Conservation (phyloP, 2,797 vertebrate species). For the Pteropus rufus region DNA sequence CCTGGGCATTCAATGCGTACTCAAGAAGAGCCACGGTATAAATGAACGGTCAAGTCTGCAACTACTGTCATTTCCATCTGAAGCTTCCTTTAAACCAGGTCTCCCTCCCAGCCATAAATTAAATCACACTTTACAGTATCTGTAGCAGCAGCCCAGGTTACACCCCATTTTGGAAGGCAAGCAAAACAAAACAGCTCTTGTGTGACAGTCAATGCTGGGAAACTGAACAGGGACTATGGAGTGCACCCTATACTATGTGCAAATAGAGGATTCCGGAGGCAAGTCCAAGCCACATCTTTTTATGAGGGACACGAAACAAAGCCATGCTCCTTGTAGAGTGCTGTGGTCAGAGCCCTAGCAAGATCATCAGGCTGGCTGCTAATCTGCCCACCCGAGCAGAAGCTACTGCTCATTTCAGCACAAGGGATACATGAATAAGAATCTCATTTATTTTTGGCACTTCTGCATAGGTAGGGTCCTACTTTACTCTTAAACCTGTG, state of each 20-base stretch:
- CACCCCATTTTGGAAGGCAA: not conserved
- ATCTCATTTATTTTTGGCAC: not conserved
- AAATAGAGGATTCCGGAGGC: not conserved
- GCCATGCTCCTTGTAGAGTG: not conserved
- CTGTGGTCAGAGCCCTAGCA: not conserved
- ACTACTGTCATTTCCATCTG: not conserved
- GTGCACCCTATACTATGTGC: not conserved
- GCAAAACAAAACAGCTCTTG: not conserved
- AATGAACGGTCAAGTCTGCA: not conserved
- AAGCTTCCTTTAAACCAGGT: not conserved
- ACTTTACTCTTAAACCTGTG: not conserved
- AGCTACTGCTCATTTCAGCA: not conserved
- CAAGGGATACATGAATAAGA: not conserved
- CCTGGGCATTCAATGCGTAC: not conserved
- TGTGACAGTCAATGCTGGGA: not conserved
- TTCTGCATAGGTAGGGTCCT: not conserved
- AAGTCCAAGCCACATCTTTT: not conserved
- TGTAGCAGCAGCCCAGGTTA: not conserved
- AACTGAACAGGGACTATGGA: not conserved
- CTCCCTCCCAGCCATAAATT: not conserved
- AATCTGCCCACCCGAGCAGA: not conserved
- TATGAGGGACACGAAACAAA: not conserved
- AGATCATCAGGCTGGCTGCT: not conserved
- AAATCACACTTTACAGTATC: not conserved
- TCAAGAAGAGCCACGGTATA: not conserved